Conservation (phyloP, 2,113 vertebrate species). For the Semnornis frantzii region DNA sequence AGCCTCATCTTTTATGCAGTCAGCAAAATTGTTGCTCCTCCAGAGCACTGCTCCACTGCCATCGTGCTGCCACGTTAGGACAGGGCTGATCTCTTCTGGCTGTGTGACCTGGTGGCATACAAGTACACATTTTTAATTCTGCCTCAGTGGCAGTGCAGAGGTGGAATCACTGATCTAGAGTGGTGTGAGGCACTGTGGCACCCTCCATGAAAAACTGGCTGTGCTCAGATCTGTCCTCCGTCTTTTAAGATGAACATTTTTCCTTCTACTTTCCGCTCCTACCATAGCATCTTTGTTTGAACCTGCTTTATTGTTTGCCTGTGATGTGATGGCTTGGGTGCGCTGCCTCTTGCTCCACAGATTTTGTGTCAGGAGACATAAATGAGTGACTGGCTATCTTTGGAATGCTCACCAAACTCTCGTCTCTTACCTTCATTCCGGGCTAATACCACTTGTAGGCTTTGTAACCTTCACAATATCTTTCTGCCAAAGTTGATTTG, state of each 20-base stretch:
- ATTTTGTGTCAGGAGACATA: not conserved
- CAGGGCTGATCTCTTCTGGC: not conserved
- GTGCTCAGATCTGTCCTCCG: not conserved
- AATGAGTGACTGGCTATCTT: not conserved
- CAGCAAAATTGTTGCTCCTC: conserved; percentile 36
- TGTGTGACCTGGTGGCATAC: not conserved
- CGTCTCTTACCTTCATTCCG: not conserved
- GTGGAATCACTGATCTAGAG: not conserved
- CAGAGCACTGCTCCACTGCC: not conserved
- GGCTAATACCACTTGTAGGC: not conserved
- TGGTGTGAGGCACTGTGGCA: not conserved
- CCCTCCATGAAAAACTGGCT: not conserved
- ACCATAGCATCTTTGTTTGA: not conserved
- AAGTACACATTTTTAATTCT: conserved; percentile 22
- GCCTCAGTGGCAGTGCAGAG: not conserved
- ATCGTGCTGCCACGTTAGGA: not conserved
- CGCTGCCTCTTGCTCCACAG: rapidly evolving
- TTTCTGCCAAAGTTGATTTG: conserved; percentile 7
- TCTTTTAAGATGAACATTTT: not conserved
- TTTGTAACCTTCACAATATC: conserved; percentile 4
- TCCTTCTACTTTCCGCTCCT: not conserved
- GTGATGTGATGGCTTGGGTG: not conserved
- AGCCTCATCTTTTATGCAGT: conserved; percentile 54
- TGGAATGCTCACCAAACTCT: not conserved
- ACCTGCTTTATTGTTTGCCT: not conserved